Evolutionary conservation across 2,888 invertebrate species (phyloP).

Genomic region (Lottia gigantea): DNA sequence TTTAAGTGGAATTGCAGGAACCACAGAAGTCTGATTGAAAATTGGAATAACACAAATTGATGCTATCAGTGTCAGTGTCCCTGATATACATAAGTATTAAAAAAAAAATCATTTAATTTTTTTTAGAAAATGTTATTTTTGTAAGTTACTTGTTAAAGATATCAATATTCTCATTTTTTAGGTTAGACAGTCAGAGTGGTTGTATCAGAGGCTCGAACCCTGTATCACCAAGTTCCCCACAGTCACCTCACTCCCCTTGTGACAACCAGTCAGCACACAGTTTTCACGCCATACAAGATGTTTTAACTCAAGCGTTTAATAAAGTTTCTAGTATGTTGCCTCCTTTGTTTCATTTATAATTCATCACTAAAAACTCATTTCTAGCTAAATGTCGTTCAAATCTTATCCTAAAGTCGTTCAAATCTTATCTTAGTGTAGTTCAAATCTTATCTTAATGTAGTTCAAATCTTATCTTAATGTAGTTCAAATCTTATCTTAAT

Average conservation of each 20-base stretch:
- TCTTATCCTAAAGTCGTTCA: no score
- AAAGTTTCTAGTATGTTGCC: constrained; percentile 67
- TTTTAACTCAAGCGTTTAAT: constrained; percentile 73
- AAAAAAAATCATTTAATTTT: background rate
- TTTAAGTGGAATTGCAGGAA: no score
- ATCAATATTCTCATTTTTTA: constrained; percentile 61
- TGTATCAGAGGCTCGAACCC: constrained; percentile 92
- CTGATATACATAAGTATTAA: no score
- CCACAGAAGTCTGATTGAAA: no score
- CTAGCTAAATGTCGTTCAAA: background rate
- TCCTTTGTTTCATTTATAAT: background rate
- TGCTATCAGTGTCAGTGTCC: no score
- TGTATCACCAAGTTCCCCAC: constrained; percentile 83
- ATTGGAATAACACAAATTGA: no score
- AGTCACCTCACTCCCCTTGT: constrained; percentile 54
- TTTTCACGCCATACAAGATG: constrained; percentile 54
- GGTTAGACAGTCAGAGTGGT: constrained; percentile 93
- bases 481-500: no score
- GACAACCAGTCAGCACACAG: constrained; percentile 31
- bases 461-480: no score
- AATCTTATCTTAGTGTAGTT: no score
- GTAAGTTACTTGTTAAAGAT: background rate
- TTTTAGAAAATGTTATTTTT: background rate
- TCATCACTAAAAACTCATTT: background rate
- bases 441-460: no score